Conservation (phyloP, 2,113 vertebrate genomes). For the Phylloscopus trochilus region DNA sequence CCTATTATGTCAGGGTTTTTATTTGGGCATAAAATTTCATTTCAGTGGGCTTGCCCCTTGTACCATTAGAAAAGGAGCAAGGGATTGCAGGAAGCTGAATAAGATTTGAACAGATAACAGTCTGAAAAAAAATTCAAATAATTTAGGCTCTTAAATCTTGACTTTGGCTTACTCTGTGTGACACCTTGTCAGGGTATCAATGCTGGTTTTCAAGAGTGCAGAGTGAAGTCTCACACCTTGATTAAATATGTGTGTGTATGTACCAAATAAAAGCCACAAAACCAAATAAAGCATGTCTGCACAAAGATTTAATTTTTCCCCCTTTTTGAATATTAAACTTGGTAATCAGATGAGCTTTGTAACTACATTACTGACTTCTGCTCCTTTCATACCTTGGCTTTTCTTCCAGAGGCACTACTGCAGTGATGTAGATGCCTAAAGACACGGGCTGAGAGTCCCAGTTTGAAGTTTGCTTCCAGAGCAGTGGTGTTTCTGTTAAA, state of each 20-base stretch:
- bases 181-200: neutral
- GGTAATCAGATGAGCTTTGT: neutral
- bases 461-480: neutral
- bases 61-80: neutral
- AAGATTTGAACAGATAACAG: neutral
- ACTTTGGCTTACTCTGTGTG: neutral
- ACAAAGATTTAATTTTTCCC: rapidly evolving
- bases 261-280: neutral
- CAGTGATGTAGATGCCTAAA: neutral
- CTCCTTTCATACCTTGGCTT: neutral
- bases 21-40: neutral
- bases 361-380: neutral
- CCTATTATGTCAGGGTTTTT: neutral
- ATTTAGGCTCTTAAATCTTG: neutral
- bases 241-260: neutral
- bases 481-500: neutral
- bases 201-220: neutral
- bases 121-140: neutral
- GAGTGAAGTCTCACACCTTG: neutral
- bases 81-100: neutral
- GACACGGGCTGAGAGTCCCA: neutral
- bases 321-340: neutral
- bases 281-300: neutral
- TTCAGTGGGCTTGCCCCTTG: neutral
- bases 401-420: neutral